Evolutionary conservation across 2,113 vertebrate species (phyloP), one percentile per base, ranked within the genome.

Genomic region (Gallinago jamesoni): DNA sequence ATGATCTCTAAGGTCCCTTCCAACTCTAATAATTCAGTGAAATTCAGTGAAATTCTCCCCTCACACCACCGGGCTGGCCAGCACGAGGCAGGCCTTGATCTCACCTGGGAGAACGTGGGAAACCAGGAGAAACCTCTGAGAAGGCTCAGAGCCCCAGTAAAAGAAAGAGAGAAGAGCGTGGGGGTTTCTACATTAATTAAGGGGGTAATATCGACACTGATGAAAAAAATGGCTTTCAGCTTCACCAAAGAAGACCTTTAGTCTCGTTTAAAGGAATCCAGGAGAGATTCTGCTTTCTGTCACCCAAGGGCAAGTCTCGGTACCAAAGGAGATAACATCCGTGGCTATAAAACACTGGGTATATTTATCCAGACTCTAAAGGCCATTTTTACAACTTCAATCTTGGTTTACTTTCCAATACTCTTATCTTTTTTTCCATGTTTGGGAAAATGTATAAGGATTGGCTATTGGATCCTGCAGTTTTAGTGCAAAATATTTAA

Each of bases 401-500:
- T 82, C 86, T 78, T 45, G 10, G 35, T 92, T 96, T 75, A 33
- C 67, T 95, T 93, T 84, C 72, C 87, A 85, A 45, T 66, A 27
- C 8, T 66, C n/a, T 79, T 66, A 31, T 52, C 18, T 67, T 69
- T 90, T 66, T 43, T 31, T 23, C 53, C 35, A 20, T 68, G 63
- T 82, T 89, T 95, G 79, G 19, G 48, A 56, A 92, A 94, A 84
- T 75, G 64, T 62, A n/a, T 81, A 57, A 73, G 69, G 66, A 87
- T 62, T 82, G 56, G 69, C 68, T 94, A 78, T 50, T 84, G 82
- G 67, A 90, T 88, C 55, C 8, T 24, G 45, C 59, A 85, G 80
- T 69, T 73, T 72, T 72, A 28, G n/a, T 87, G 66, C 35, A 94
- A 94, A 97, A 96, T 96, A 96, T 96, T 93, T 95, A 94, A 95